These are phyloP conservation scores for Acanthurus tractus DNA, from an alignment of 2,797 vertebrate species.

Conservation along the genomic window DNA sequence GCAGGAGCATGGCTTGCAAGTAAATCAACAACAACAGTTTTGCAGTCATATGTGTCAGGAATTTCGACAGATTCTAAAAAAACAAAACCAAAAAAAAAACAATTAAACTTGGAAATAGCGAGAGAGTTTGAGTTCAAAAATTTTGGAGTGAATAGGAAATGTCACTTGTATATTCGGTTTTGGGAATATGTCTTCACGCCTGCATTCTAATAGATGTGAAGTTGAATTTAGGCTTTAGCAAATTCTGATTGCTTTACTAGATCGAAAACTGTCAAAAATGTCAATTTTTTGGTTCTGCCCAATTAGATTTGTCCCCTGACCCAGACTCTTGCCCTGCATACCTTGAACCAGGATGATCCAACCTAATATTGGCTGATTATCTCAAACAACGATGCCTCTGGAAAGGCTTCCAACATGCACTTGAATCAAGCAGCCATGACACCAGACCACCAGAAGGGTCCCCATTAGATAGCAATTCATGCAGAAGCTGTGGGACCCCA, in stretches of 20 bases:
- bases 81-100: conserved; percentile 6
- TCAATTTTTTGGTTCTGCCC: conserved; percentile 18
- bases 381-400: conserved; percentile 54
- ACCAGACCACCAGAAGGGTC: conserved; percentile 75
- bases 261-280: not conserved
- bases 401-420: conserved; percentile 58
- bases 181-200: not conserved
- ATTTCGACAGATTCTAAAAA: conserved; percentile 42
- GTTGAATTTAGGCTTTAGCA: not conserved
- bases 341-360: conserved; percentile 57
- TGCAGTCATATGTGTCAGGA: conserved; percentile 58
- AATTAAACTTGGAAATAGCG: not conserved
- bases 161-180: not conserved
- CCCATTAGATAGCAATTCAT: conserved; percentile 79
- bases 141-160: not conserved
- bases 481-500: conserved; percentile 73
- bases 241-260: not conserved
- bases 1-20: conserved; percentile 74
- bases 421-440: conserved; percentile 54
- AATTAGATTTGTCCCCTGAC: conserved; percentile 46
- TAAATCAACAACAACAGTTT: conserved; percentile 76
- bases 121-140: conserved; percentile 14
- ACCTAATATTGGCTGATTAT: conserved; percentile 61
- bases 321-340: conserved; percentile 38
- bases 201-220: not conserved